Evolutionary conservation across 2,888 invertebrate species (phyloP).

Genomic region (Torymus aiolomorphi): DNA sequence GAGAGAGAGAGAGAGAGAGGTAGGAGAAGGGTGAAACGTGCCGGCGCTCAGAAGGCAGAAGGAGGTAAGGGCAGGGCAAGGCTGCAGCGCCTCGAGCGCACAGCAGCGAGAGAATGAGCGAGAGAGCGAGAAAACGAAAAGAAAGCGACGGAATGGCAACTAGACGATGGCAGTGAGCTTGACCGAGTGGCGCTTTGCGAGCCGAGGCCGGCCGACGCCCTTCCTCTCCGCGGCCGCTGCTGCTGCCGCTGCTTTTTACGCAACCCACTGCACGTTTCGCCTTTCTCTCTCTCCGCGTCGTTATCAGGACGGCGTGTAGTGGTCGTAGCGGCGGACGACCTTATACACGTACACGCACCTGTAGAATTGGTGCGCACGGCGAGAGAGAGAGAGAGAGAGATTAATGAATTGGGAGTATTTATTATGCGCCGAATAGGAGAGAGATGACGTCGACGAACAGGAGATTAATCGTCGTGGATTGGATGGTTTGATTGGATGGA

Average conservation of each 20-base stretch:
- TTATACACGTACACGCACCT: too few relatives aligned
- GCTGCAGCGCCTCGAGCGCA: slow-evolving; percentile 13
- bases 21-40: slow-evolving; percentile 43
- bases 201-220: slow-evolving; percentile 74
- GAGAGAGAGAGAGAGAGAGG: slow-evolving; percentile 14
- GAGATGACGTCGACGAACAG: not conserved
- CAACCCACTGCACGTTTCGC: not conserved
- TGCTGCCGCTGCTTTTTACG: not conserved
- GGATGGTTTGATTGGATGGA: too few relatives aligned
- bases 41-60: slow-evolving; percentile 27
- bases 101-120: slow-evolving; percentile 9
- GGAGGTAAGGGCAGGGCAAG: slow-evolving; percentile 43
- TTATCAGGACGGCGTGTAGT: slow-evolving; percentile 36
- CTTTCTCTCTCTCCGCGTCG: slow-evolving; percentile 10
- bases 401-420: slow-evolving; percentile 38
- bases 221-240: slow-evolving; percentile 63
- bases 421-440: not conserved
- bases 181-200: slow-evolving; percentile 73
- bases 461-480: too few relatives aligned
- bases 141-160: slow-evolving; percentile 56
- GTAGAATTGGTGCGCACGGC: too few relatives aligned
- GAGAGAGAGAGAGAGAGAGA: slow-evolving; percentile 6
- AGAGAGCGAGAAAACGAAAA: slow-evolving; percentile 35
- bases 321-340: slow-evolving; percentile 5
- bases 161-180: slow-evolving; percentile 66